Evolutionary conservation across 2,113 vertebrate species (phyloP), one percentile per base, ranked within the genome.

Genomic region (Crocuta crocuta): DNA sequence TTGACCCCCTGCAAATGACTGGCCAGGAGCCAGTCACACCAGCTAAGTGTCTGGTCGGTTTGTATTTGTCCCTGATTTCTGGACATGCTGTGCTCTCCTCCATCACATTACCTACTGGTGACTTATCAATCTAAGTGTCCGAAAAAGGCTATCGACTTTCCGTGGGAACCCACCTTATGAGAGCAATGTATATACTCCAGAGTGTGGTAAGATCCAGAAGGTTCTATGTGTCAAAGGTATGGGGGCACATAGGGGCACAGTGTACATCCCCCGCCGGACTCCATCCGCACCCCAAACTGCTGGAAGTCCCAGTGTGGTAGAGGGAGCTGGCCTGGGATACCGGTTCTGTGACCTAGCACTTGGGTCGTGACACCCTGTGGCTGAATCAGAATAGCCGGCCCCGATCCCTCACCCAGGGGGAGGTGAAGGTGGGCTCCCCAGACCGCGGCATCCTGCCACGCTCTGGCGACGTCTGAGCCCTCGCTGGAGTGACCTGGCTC

Each of bases 221-320:
- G 12, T 63, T 53, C 55, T 43, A 0, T 48, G 28, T 50, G 31
- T 50, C 15, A 9, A 35, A 53, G 12, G 16, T 63, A 0, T 0
- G 43, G 17, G 23, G 15, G 0, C 11, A 48, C 19, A 13, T 0
- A 33, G 17, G 23, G 10, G 0, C 8, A 35, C 12, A 19, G 39
- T 17, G 2, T 7, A 28, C 31, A 13, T 50, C 26, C 28, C 74
- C 2, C 1, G 8, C 7, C 0, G 8, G 10, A 12, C 1, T 24
- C 76, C 5, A 19, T n/a, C 33, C n/a, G 48, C 19, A 33, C 82
- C n/a, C 4, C 33, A 33, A 16, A 13, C 33, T 7, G 5, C 26
- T 13, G 12, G 12, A 66, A 53, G 45, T 13, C 17, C 80, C 16
- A 3, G 7, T 24, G 26, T 78, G 55, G 19, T 31, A 5, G 55